Evolutionary conservation across 2,797 vertebrate species (phyloP), one percentile per base, ranked within the genome.

Genomic region (Sebastes aleutianus): DNA sequence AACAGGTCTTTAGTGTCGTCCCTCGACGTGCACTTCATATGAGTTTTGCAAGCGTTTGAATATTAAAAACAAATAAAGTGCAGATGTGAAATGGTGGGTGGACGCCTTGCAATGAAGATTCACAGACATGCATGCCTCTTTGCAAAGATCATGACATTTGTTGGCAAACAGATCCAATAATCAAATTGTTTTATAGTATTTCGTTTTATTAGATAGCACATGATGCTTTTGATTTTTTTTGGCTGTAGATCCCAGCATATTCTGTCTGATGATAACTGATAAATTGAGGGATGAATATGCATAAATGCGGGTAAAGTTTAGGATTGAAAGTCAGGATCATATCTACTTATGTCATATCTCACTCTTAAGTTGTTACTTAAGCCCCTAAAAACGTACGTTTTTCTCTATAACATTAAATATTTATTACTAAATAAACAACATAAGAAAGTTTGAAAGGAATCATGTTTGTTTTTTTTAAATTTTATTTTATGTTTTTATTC

Each of bases 1-100:
- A 64, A 59, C 47, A 62, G 63, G 69, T 83, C 84, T 89, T 82
- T 22, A 79, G 18, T 20, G 58, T 89, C 39, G 87, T 89, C 87
- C 78, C 58, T 73, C 6, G 1, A 70, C 22, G 3, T 66, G 39
- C 36, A 66, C 24, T 24, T 71, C 6, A 22, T 2, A 3, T 59
- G n/a, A 11, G 18, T 36, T 75, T 39, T 18, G 10, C 18, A 3
- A 10, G 74, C 3, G 31, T 36, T 53, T 66, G 1, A 70, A 31
- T 9, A 57, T 39, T 22, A 36, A 82, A 64, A 39, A 0, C 6
- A 74, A 50, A 54, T 24, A 5, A 16, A 72, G 26, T 0, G 5
- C 13, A 47, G 18, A 68, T 39, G 5, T 58, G 3, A 74, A 16
- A n/a, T 34, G 2, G 20, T n/a, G 9, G 47, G 20, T 3, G 20